These are phyloP conservation scores for Protobothrops mucrosquamatus DNA, from an alignment of 2,113 vertebrate species.

Conservation along the genomic window DNA sequence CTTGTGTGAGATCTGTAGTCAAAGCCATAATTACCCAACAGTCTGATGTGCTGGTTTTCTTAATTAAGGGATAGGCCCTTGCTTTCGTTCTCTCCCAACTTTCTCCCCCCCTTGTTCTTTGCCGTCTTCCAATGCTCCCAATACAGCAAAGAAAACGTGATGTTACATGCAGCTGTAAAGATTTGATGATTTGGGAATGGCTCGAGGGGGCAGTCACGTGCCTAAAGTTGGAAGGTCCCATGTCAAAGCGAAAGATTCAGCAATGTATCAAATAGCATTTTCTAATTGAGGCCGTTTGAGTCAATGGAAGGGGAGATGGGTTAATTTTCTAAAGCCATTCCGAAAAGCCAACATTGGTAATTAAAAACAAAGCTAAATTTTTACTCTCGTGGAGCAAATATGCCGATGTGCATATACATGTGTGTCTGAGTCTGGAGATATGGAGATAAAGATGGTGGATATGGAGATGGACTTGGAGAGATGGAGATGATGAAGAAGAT, in stretches of 20 bases:
- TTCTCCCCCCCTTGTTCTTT: not conserved
- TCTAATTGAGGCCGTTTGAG: not conserved
- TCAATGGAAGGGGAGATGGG: not conserved
- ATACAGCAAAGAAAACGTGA: constrained; percentile 14
- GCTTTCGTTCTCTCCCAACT: not conserved
- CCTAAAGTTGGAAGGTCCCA: constrained; percentile 14
- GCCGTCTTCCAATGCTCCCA: constrained; percentile 16
- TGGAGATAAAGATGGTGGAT: not conserved
- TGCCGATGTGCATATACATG: too few relatives aligned
- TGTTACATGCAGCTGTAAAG: constrained; percentile 19
- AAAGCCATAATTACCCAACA: constrained; percentile 37
- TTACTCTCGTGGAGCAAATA: not conserved
- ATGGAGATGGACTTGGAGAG: not conserved
- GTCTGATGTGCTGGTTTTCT: constrained; percentile 46
- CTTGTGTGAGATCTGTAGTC: constrained; percentile 27
- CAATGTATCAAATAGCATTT: constrained; percentile 29
- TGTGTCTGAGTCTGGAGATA: not conserved
- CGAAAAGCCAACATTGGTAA: not conserved
- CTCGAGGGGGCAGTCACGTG: constrained; percentile 18
- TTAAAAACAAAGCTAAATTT: not conserved
- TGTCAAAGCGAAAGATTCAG: constrained; percentile 13
- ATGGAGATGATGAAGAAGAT: not conserved
- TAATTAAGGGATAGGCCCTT: constrained; percentile 20
- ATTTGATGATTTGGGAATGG: not conserved
- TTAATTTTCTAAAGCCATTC: not conserved